A percentile compares a stretch with the other conserved stretches of the same genome.
phyloP scores from a whole-genome alignment of 2,113 vertebrate species.

The Butorides virescens region DNA sequence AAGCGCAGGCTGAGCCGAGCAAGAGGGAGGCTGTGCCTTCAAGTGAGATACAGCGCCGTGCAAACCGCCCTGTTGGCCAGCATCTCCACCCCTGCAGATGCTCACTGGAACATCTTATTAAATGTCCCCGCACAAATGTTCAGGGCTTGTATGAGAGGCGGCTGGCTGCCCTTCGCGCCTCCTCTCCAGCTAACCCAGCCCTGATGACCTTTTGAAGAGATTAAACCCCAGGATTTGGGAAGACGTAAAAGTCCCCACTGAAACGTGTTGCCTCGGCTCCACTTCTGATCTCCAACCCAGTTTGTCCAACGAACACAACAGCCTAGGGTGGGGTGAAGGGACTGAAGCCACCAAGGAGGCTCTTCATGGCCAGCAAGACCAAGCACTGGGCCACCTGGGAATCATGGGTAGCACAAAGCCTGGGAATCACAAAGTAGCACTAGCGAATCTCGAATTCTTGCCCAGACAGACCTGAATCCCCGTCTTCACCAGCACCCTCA shows the following conservation, averaged over 20 bases:
- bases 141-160: neutral
- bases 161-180: neutral
- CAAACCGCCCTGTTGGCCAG: neutral
- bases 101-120: neutral
- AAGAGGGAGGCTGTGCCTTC: neutral
- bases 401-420: neutral
- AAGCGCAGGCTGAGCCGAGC: neutral
- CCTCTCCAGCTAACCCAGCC: neutral
- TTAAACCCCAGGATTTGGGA: neutral
- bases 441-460: neutral
- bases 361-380: neutral
- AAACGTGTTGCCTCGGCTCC: neutral
- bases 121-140: neutral
- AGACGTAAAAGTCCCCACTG: neutral
- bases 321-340: neutral
- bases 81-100: neutral
- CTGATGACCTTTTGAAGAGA: neutral
- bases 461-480: neutral
- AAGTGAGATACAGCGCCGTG: rapidly evolving
- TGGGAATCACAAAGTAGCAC: too few relatives aligned
- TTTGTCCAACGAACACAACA: rapidly evolving
- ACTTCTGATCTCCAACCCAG: neutral
- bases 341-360: rapidly evolving
- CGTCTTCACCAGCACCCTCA: neutral
- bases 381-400: neutral